These are phyloP conservation scores for Chitala chitala DNA, from an alignment of 2,113 vertebrate species.

Conservation along the genomic window DNA sequence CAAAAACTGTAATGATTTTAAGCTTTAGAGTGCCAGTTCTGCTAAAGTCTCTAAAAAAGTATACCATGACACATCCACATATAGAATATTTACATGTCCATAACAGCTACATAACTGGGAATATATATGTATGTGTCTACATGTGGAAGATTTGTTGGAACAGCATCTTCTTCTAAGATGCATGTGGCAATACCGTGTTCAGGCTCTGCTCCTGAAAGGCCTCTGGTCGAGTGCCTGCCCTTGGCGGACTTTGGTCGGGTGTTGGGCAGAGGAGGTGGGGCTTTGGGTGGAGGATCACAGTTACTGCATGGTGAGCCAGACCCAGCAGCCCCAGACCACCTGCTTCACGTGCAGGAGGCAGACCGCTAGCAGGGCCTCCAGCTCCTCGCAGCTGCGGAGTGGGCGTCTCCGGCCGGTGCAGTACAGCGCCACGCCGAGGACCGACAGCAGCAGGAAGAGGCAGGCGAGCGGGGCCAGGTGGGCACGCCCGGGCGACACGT, in stretches of 20 bases:
- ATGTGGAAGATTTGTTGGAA: slow-evolving; percentile 26
- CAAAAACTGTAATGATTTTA: slow-evolving; percentile 24
- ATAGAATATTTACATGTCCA: slow-evolving; percentile 45
- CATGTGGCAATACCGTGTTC: slow-evolving; percentile 6
- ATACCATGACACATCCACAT: slow-evolving; percentile 37
- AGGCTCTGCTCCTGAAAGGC: slow-evolving; percentile 42
- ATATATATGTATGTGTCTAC: slow-evolving; percentile 36
- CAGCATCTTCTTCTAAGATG: slow-evolving; percentile 10
- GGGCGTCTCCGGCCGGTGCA: slow-evolving; percentile 61
- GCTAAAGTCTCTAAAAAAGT: slow-evolving; percentile 48
- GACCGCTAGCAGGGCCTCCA: slow-evolving; percentile 67
- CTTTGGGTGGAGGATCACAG: slow-evolving; percentile 31
- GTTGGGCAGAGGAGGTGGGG: slow-evolving; percentile 23
- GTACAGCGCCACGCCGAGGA: slow-evolving; percentile 70
- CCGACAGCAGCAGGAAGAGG: slow-evolving; percentile 71
- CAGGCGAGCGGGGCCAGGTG: slow-evolving; percentile 65
- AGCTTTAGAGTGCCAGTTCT: slow-evolving; percentile 34
- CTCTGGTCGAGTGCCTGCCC: slow-evolving; percentile 26
- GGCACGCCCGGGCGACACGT: slow-evolving; percentile 55
- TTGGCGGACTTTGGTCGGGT: background rate
- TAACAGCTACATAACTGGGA: slow-evolving; percentile 55
- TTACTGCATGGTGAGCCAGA: slow-evolving; percentile 74
- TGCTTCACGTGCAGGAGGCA: slow-evolving; percentile 72
- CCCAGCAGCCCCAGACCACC: slow-evolving; percentile 73
- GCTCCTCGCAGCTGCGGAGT: slow-evolving; percentile 67